Evolutionary conservation across 1,140 invertebrate genomes (phyloP).

Genomic region (Ganaspis sp.): DNA sequence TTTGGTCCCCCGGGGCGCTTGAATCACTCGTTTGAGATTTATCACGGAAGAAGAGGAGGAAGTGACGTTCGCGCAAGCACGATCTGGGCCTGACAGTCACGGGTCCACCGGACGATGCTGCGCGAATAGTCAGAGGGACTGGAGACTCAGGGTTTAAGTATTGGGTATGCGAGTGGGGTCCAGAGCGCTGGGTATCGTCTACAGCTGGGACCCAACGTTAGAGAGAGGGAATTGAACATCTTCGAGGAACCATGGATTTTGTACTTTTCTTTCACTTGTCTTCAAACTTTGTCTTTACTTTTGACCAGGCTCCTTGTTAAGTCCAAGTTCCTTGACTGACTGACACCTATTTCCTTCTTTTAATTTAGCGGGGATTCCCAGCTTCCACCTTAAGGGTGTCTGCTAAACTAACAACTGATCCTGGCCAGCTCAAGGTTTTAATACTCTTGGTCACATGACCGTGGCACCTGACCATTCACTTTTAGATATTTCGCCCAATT

Average conservation of each 20-base stretch:
- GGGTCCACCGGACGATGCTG: constrained; percentile 71
- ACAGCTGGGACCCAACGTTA: constrained; percentile 38
- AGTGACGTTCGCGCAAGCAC: constrained; percentile 56
- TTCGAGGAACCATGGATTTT: constrained; percentile 1
- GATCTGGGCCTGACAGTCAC: constrained; percentile 49
- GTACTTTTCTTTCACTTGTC: background rate
- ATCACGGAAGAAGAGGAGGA: constrained; percentile 20
- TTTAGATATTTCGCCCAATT: no score
- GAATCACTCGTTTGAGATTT: constrained; percentile 35
- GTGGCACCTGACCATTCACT: no score
- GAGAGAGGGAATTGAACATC: constrained; percentile 51
- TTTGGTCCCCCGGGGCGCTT: background rate
- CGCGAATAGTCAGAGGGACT: constrained; percentile 70
- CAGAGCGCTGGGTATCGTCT: constrained; percentile 44
- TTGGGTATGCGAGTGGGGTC: constrained; percentile 71
- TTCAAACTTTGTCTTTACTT: no score
- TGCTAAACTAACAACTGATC: no score
- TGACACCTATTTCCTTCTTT: background rate
- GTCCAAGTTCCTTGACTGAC: background rate
- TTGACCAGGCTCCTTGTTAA: background rate
- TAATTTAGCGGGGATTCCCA: no score
- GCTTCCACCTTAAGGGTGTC: no score
- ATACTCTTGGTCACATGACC: no score
- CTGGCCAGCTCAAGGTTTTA: no score
- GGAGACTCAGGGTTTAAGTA: constrained; percentile 69